Conservation (phyloP, 2,113 vertebrate genomes). For the Aythya baeri region DNA sequence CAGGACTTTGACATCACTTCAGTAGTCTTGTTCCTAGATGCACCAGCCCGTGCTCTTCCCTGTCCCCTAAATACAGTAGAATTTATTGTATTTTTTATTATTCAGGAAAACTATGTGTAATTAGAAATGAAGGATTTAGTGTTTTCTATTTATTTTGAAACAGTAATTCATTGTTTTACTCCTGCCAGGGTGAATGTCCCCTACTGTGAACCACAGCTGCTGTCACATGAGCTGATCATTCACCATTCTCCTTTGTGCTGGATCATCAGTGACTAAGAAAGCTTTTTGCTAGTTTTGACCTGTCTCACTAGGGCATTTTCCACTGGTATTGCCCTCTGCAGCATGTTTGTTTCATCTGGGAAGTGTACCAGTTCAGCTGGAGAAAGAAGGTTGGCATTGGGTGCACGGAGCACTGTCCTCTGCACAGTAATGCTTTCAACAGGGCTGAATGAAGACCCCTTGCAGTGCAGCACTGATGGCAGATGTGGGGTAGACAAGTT, state of each 20-base stretch:
- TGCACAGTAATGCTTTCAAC: background rate
- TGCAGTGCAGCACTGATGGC: background rate
- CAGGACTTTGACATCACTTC: background rate
- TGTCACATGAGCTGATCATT: background rate
- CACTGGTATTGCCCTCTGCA: background rate
- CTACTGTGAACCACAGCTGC: background rate
- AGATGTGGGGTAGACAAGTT: background rate
- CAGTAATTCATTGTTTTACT: background rate
- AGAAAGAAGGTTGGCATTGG: background rate
- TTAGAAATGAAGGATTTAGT: background rate
- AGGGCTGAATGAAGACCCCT: background rate
- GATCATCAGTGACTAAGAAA: background rate
- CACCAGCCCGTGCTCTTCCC: background rate
- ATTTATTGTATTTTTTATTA: background rate
- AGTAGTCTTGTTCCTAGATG: background rate
- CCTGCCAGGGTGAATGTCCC: background rate
- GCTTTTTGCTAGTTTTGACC: rapidly evolving
- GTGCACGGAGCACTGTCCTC: background rate
- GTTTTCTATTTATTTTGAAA: background rate
- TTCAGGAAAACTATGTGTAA: background rate
- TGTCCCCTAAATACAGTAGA: background rate
- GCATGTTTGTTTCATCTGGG: background rate
- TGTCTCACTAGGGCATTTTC: background rate
- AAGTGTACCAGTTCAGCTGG: background rate
- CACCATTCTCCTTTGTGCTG: background rate